phyloP scores from a whole-genome alignment of 1,140 invertebrate species.

The Cotesia chilonis region DNA sequence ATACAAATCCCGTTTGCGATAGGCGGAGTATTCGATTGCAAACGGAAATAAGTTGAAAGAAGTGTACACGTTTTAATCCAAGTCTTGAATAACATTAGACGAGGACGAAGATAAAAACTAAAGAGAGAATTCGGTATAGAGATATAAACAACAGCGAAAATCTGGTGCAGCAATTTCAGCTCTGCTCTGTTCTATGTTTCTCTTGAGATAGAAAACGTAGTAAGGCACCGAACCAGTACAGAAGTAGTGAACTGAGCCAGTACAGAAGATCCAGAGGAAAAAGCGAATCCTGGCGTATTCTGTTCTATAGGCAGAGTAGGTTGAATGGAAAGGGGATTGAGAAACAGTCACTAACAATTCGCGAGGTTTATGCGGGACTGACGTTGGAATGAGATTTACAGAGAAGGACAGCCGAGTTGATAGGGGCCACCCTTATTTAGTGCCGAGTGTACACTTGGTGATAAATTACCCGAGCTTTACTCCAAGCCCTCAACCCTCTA shows the following conservation, averaged over 20 bases:
- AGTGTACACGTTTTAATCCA: conserved; percentile 54
- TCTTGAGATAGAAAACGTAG: conserved; percentile 37
- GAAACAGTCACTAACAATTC: conserved; percentile 46
- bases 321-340: background rate
- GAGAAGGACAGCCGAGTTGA: conserved; percentile 18
- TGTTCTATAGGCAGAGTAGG: background rate
- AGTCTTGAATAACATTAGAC: conserved; percentile 55
- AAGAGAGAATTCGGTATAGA: conserved; percentile 12
- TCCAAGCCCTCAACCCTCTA: conserved; percentile 9
- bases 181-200: no score
- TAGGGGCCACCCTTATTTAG: conserved; percentile 33
- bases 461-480: conserved; percentile 26
- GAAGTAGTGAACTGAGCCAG: background rate
- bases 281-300: conserved; percentile 21
- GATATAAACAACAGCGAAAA: conserved; percentile 23
- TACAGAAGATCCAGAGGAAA: conserved; percentile 6
- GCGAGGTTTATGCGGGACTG: conserved; percentile 36
- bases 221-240: conserved; percentile 9
- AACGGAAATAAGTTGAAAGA: conserved; percentile 35
- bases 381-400: background rate
- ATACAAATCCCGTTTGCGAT: conserved; percentile 35
- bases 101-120: conserved; percentile 38
- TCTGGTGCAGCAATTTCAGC: no score
- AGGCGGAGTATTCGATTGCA: conserved; percentile 40
- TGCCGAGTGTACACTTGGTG: conserved; percentile 25